Percentiles rank a stretch among this genome's conserved stretches.
phyloP scores from a whole-genome alignment of 2,888 invertebrate genomes.

The Oligia strigilis region DNA sequence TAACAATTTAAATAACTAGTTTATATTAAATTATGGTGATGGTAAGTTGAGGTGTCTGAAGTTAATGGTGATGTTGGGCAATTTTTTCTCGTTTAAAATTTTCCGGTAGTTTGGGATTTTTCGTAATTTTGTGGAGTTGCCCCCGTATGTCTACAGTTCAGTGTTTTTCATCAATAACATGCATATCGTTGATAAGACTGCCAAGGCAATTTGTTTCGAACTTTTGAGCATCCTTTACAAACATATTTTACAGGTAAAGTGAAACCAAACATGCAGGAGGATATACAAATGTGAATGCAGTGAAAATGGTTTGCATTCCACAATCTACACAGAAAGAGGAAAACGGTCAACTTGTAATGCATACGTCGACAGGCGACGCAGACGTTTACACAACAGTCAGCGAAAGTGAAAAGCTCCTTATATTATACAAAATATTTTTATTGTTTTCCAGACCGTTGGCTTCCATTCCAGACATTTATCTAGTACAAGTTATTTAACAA shows the following conservation, averaged over 20 bases:
- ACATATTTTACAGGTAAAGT: constrained; percentile 31
- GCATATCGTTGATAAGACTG: not conserved
- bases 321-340: constrained; percentile 32
- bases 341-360: constrained; percentile 49
- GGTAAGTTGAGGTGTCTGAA: constrained; percentile 25
- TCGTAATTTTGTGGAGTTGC: not conserved
- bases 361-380: constrained; percentile 34
- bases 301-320: constrained; percentile 31
- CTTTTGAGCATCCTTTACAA: constrained; percentile 2
- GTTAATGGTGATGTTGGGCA: not conserved
- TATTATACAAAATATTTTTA: constrained; percentile 53
- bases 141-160: not conserved
- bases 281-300: constrained; percentile 19
- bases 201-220: not conserved
- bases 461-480: constrained; percentile 55
- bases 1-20: constrained; percentile 68
- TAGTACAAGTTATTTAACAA: constrained; percentile 64
- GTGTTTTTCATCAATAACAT: not conserved
- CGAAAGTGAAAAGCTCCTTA: constrained; percentile 40
- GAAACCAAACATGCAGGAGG: constrained; percentile 17
- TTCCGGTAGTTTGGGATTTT: not conserved
- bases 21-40: constrained; percentile 62
- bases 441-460: constrained; percentile 42
- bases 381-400: constrained; percentile 42
- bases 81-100: constrained; percentile 11